phyloP scores from a whole-genome alignment of 2,888 invertebrate genomes.

The Labia minor region DNA sequence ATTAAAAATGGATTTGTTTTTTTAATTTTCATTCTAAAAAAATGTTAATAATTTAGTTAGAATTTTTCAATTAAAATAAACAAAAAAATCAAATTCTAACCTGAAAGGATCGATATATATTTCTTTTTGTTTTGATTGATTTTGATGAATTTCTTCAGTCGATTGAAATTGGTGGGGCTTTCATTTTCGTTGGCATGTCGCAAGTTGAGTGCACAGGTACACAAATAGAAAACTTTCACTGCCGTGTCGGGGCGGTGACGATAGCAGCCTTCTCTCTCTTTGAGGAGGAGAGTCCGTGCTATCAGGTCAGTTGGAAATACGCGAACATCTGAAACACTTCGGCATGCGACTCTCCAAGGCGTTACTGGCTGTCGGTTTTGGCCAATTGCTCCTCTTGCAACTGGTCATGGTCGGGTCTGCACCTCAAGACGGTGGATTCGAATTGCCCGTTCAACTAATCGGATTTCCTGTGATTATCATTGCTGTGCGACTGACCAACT shows the following conservation, averaged over 20 bases:
- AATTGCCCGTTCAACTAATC: constrained; percentile 71
- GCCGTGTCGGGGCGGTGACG: background rate
- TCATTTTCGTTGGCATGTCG: background rate
- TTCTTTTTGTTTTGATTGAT: no score
- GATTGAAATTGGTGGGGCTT: background rate
- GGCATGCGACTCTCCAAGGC: background rate
- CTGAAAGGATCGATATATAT: no score
- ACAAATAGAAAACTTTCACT: background rate
- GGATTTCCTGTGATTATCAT: constrained; percentile 75
- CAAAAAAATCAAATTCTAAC: no score
- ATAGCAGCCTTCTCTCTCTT: background rate
- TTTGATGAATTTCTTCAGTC: no score
- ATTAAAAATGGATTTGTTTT: no score
- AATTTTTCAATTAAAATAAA: no score
- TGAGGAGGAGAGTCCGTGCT: background rate
- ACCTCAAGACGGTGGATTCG: constrained; percentile 39
- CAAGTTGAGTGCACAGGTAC: background rate
- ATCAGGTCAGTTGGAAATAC: background rate
- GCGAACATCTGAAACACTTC: background rate
- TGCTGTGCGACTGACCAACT: constrained; percentile 66
- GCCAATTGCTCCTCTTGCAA: background rate
- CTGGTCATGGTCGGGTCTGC: background rate
- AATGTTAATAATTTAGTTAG: no score
- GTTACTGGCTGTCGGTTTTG: background rate
- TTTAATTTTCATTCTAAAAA: no score